Base-by-base conservation (phyloP, 1,140 invertebrate genomes). In the Planococcus citri region DNA sequence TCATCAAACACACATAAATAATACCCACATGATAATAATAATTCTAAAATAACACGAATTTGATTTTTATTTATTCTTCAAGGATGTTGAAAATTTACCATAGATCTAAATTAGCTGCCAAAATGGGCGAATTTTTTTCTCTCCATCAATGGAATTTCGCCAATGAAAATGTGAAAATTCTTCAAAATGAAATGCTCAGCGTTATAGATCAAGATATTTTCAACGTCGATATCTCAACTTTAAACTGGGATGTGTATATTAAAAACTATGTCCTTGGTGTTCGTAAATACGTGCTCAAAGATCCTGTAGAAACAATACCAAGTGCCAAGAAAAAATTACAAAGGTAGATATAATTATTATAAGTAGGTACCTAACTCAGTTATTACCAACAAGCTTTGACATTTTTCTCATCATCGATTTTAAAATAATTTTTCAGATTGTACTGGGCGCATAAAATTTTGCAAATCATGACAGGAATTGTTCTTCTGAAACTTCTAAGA, bases 91-190 rank as follows among this genome's bases (percentile, higher is more conserved):
- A 89, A 77, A 83, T 94, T 17, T 87, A 89, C 24, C 85, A 86
- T 51, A 87, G 90, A 72, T 86, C 95, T 71, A 85, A 89, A 74
- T 84, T 87, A 74, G 88, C 91, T 0, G 86, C 88, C 0, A 81
- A 85, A 21, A 87, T 86, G 0, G 86, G 94, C 0, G 87, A 92
- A 76, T 97, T 89, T 77, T 97, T 97, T 75, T 89, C 92, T 0
- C 84, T 88, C 4, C 84, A 90, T 74, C 87, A 95, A 74, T 97
- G 92, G 92, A 81, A 86, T 51, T 97, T 97, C 75, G 81, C 84
- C 17, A 85, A 84, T 24, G 80, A 85, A 1, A 94, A 94, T 74
- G 83, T 94, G 73, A 80, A 81, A 17, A 80, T 85, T 60, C 79
- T 97, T 0, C 79, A 83, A 41, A 77, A 80, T 21, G 81, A 83